Conservation (phyloP, 2,888 invertebrate species). For the Hypolimnas misippus region DNA sequence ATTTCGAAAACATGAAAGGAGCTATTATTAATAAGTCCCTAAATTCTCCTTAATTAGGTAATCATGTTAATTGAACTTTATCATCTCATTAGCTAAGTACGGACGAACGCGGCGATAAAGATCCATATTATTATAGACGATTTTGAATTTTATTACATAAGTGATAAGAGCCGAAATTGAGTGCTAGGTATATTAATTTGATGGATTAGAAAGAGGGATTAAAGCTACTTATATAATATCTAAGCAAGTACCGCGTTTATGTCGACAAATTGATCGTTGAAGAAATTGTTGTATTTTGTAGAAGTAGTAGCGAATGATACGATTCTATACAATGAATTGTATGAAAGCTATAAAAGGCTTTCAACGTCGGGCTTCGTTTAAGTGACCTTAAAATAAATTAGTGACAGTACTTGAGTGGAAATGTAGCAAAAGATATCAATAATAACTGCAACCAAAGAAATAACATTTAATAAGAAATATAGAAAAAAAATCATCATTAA, state of each 20-base stretch:
- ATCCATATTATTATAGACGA: not conserved
- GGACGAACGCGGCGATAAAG: constrained; percentile 12
- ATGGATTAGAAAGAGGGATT: constrained; percentile 15
- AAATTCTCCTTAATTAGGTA: constrained; percentile 35
- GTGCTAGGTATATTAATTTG: not conserved
- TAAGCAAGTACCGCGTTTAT: constrained; percentile 6
- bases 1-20: constrained; percentile 21
- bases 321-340: not conserved
- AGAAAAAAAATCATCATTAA: too few species aligned
- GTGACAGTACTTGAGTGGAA: too few species aligned
- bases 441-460: too few species aligned
- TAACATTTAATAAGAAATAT: too few species aligned
- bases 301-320: not conserved
- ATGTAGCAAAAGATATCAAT: too few species aligned
- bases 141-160: not conserved
- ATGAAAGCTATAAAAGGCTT: too few species aligned
- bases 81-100: constrained; percentile 38
- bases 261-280: constrained; percentile 5
- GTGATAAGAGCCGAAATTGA: not conserved
- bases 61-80: constrained; percentile 38
- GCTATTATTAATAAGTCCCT: constrained; percentile 36
- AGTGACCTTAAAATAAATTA: too few species aligned
- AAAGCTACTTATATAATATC: constrained; percentile 1
- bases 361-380: too few species aligned
- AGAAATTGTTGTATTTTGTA: not conserved